These are phyloP conservation scores for Catocala nupta DNA, from an alignment of 2,888 invertebrate genomes.

Conservation along the genomic window DNA sequence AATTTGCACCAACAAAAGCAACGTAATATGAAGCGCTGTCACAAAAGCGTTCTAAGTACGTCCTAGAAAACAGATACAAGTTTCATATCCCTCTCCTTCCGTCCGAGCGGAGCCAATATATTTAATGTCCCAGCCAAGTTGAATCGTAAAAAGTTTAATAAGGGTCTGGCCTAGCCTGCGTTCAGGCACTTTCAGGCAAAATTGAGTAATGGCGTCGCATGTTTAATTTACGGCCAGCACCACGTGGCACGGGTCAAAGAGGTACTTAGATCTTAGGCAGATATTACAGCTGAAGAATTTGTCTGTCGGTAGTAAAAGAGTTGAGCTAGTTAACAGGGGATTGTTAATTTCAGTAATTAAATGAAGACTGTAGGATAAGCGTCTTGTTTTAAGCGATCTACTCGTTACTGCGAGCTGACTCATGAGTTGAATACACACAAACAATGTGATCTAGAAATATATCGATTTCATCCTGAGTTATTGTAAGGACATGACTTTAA, in stretches of 20 bases:
- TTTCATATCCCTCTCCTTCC: conserved; percentile 30
- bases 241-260: conserved; percentile 26
- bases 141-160: conserved; percentile 53
- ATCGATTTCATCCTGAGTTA: too few relatives aligned
- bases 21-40: not conserved
- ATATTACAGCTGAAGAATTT: conserved; percentile 9
- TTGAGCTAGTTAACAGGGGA: not conserved
- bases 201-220: conserved; percentile 49
- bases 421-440: too few relatives aligned
- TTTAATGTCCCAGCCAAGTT: conserved; percentile 47
- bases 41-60: not conserved
- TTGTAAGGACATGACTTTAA: too few relatives aligned
- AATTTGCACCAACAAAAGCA: not conserved
- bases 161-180: conserved; percentile 35
- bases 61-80: conserved; percentile 17
- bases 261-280: conserved; percentile 16
- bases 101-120: conserved; percentile 44
- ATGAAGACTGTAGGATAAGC: too few relatives aligned
- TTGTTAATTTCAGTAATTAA: too few relatives aligned
- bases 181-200: conserved; percentile 35
- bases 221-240: conserved; percentile 45
- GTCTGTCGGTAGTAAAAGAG: not conserved
- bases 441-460: too few relatives aligned
- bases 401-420: too few relatives aligned
- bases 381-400: too few relatives aligned